These are phyloP conservation scores for Coregonus clupeaformis DNA, from an alignment of 2,113 vertebrate species.

Conservation along the genomic window DNA sequence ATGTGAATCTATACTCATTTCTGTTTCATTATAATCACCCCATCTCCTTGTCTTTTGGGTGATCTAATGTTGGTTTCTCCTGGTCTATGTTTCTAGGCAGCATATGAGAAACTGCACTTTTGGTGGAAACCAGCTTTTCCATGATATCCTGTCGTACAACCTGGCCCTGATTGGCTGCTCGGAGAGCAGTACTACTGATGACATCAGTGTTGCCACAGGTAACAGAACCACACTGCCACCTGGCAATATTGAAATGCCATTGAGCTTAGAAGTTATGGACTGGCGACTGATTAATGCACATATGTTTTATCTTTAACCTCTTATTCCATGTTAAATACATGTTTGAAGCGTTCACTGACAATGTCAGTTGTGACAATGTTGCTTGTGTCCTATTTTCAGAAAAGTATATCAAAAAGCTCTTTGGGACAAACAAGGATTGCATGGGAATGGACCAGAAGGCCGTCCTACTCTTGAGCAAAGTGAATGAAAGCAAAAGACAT, in stretches of 20 bases:
- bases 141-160: conserved; percentile 93
- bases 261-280: background rate
- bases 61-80: background rate
- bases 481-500: conserved; percentile 91
- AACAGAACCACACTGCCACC: background rate
- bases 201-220: conserved; percentile 86
- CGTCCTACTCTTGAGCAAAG: conserved; percentile 92
- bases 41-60: background rate
- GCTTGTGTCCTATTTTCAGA: conserved; percentile 69
- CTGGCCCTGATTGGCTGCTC: conserved; percentile 89
- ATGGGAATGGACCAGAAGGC: conserved; percentile 96
- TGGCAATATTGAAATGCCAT: background rate
- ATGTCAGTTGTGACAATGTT: background rate
- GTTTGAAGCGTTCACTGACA: background rate
- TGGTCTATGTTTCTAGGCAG: conserved; percentile 80
- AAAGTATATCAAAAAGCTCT: conserved; percentile 92
- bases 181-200: conserved; percentile 80
- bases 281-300: too few relatives aligned
- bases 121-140: conserved; percentile 86
- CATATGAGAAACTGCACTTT: conserved; percentile 92
- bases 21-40: too few relatives aligned
- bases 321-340: background rate
- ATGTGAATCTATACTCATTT: too few relatives aligned
- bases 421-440: conserved; percentile 88
- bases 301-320: too few relatives aligned